Evolutionary conservation across 2,888 invertebrate genomes (phyloP).

Genomic region (Sinopyrophorus schimmeli): DNA sequence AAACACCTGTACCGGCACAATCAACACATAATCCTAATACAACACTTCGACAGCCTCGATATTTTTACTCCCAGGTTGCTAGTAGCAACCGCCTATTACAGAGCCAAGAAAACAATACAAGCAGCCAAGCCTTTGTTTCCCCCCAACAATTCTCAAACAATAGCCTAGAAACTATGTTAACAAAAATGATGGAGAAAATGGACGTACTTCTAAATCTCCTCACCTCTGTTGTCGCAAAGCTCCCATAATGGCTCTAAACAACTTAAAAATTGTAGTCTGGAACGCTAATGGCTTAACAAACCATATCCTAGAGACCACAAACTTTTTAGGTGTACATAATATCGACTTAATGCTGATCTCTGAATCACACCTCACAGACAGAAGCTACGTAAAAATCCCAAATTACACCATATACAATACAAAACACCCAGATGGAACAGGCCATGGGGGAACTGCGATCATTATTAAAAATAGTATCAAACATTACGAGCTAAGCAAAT

Average conservation of each 20-base stretch:
- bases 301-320: constrained; percentile 25
- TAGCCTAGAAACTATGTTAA: constrained; percentile 7
- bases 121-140: neutral
- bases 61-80: neutral
- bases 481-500: constrained; percentile 27
- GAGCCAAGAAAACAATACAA: neutral
- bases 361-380: constrained; percentile 27
- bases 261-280: constrained; percentile 32
- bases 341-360: constrained; percentile 33
- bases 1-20: neutral
- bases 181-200: constrained; percentile 13
- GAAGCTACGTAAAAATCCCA: constrained; percentile 18
- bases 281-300: constrained; percentile 33
- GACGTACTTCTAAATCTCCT: constrained; percentile 13
- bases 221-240: constrained; percentile 22
- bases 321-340: constrained; percentile 20
- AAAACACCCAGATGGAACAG: constrained; percentile 25
- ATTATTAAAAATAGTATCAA: constrained; percentile 28
- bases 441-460: constrained; percentile 27
- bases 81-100: neutral
- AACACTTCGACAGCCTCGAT: neutral
- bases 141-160: constrained; percentile 6
- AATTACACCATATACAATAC: constrained; percentile 23
- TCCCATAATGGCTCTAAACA: constrained; percentile 19
- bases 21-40: neutral